Percentiles rank a stretch among this genome's conserved stretches.
These are phyloP conservation scores for Xyrauchen texanus DNA, from an alignment of 2,113 vertebrate genomes.

Conservation along the genomic window DNA sequence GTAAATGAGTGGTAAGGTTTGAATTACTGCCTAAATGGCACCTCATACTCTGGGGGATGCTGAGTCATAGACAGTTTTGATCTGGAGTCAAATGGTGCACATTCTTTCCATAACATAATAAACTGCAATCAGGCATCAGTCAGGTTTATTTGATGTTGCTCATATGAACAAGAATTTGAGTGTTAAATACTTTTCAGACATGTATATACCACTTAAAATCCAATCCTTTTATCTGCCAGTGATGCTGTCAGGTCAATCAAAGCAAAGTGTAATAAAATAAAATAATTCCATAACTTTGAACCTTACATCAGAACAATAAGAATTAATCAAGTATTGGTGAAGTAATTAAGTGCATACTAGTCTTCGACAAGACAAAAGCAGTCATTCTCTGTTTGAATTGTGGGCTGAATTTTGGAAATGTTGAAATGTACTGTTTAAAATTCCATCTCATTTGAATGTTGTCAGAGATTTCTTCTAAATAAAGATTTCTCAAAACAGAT, in stretches of 20 bases:
- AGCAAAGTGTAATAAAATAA: constrained; percentile 24
- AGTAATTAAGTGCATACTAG: no score
- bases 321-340: neutral
- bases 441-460: neutral
- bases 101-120: constrained; percentile 24
- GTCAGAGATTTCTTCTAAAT: neutral
- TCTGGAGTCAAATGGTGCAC: constrained; percentile 13
- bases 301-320: constrained; percentile 9
- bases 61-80: constrained; percentile 7
- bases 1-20: no score
- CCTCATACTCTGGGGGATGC: neutral
- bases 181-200: constrained; percentile 30
- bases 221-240: constrained; percentile 31
- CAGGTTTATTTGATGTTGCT: constrained; percentile 11
- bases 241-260: constrained; percentile 43
- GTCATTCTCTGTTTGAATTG: neutral
- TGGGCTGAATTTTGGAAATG: neutral
- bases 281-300: constrained; percentile 16
- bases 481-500: constrained; percentile 2
- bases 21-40: no score
- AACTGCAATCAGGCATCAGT: constrained; percentile 16
- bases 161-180: constrained; percentile 2
- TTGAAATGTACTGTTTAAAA: constrained; percentile 2
- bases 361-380: neutral
- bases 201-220: constrained; percentile 42